Evolutionary conservation across 2,113 vertebrate species (phyloP).

Genomic region (Psophia crepitans): DNA sequence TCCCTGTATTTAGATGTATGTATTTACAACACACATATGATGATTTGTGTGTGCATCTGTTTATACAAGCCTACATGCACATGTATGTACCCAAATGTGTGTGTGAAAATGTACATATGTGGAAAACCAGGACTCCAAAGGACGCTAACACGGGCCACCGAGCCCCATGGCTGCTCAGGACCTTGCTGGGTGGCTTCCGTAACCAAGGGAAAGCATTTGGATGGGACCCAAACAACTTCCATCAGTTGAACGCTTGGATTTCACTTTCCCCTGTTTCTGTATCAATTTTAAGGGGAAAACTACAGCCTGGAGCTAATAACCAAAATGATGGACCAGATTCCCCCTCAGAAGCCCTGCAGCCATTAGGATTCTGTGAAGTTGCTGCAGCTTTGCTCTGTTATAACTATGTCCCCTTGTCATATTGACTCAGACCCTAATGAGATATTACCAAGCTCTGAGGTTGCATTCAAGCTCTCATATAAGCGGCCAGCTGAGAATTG

Average conservation of each 20-base stretch:
- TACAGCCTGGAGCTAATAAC: neutral
- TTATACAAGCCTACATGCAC: neutral
- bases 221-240: neutral
- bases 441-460: neutral
- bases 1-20: rapidly evolving
- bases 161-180: neutral
- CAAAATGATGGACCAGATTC: neutral
- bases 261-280: neutral
- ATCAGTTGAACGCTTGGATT: neutral
- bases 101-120: neutral
- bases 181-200: neutral
- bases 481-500: neutral
- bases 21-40: neutral
- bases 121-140: neutral
- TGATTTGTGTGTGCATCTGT: neutral
- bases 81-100: neutral
- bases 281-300: neutral
- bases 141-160: rapidly evolving
- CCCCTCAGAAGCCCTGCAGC: neutral
- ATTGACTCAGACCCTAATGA: conserved; percentile 8
- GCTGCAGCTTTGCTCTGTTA: neutral
- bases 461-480: neutral
- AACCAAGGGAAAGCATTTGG: neutral
- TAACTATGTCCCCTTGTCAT: neutral
- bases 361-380: neutral